Base-by-base conservation (phyloP, 2,888 invertebrate genomes). In the Andrena dorsata region DNA sequence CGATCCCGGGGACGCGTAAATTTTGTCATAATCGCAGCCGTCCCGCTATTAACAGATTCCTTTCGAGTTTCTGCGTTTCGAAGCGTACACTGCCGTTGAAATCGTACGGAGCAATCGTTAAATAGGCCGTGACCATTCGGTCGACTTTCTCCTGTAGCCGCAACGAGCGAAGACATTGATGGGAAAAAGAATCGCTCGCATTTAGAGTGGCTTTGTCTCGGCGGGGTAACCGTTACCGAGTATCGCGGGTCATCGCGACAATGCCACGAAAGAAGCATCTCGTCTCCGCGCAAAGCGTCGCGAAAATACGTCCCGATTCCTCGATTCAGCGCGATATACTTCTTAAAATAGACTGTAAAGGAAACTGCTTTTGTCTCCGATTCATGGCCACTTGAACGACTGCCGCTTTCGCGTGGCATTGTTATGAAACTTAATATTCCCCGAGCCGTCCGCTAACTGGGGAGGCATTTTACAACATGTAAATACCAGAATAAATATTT, bases 51-150 rank as follows among this genome's bases (percentile, higher is more conserved):
- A 41, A 41, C 41, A 1, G 16, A 41, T 41, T 16, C 16, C 64
- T 47, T 66, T 47, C 10, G 2, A 28, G 13, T 10, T 35, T n/a
- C 49, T 16, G n/a, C n/a, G 23, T 32, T 68, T 86, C 80, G 82
- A 86, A 88, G 84, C 58, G 82, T 73, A 65, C 73, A n/a, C 7
- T 58, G 41, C 26, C 68, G 68, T 47, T 64, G 80, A 82, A 83
- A 66, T 76, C 82, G 82, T 80, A 72, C 82, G 53, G 51, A 69
- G 80, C 86, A 74, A 89, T 82, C 77, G 89, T 86, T 91, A 92
- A 92, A 92, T 91, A 92, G 91, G 90, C 90, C 91, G 91, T 91
- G 90, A 91, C 91, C 88, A 90, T 91, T 90, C 89, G 87, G 73
- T 85, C 89, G 88, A 91, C 92, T 92, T 92, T 92, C 92, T 92